Conservation (phyloP, 2,888 invertebrate genomes). For the Nomada lathburiana region DNA sequence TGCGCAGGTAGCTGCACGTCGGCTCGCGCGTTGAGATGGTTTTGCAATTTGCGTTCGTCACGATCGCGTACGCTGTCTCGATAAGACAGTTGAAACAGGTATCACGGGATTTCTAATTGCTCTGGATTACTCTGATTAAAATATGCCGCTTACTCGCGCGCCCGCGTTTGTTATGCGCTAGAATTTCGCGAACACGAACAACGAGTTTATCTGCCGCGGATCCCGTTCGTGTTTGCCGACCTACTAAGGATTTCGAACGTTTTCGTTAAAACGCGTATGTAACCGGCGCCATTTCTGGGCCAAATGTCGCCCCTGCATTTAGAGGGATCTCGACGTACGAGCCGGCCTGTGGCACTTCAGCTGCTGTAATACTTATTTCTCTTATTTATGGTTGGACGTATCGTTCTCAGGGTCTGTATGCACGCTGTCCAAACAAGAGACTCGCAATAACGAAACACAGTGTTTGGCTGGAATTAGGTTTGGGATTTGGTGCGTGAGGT, state of each 20-base stretch:
- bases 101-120: constrained; percentile 52
- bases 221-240: constrained; percentile 19
- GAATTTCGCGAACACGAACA: neutral
- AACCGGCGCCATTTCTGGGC: neutral
- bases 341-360: neutral
- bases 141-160: constrained; percentile 15
- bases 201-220: neutral
- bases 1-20: too few species aligned
- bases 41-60: constrained; percentile 29
- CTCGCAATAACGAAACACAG: constrained; percentile 35
- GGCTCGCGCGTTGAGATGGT: constrained; percentile 1
- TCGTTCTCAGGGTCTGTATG: constrained; percentile 21
- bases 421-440: constrained; percentile 43
- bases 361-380: too few species aligned
- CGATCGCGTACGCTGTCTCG: constrained; percentile 7
- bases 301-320: neutral
- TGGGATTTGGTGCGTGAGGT: constrained; percentile 17
- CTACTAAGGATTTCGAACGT: constrained; percentile 25
- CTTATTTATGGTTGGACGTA: constrained; percentile 33
- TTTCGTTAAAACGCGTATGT: neutral
- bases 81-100: constrained; percentile 40
- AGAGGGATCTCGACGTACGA: neutral
- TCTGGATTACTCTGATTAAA: constrained; percentile 42
- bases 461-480: constrained; percentile 40
- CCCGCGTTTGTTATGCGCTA: neutral